Base-by-base conservation (phyloP, 2,113 vertebrate genomes). In the Phylloscopus trochiloides region DNA sequence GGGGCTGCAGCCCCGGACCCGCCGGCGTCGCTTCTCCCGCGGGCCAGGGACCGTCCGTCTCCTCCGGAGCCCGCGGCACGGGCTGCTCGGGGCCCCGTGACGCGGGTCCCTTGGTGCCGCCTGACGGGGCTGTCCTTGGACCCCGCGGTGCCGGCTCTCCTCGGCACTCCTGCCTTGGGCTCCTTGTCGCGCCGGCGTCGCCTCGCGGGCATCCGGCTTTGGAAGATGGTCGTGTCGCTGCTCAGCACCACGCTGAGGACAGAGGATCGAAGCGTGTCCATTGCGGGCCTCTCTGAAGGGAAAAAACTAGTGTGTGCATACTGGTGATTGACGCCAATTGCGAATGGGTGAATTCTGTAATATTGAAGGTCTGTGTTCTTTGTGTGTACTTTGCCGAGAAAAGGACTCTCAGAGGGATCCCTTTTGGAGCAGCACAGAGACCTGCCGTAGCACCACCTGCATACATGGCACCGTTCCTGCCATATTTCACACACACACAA, bases 121-220 rank as follows among this genome's bases (percentile, higher is more conserved):
- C 2, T 4, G n/a, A 1, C 18, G 6, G 10, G 32, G 52, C 43
- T 42, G 24, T 11, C 12, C 17, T 1, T 3, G 43, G 15, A 43
- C 31, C n/a, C 50, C 38, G 1, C 6, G 1, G 1, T 28, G 8
- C n/a, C 4, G 4, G 21, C 2, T 48, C n/a, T 5, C 24, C 20
- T 3, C 0, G 19, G 29, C 3, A 13, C 19, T 9, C 42, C 7
- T 0, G 7, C 0, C 16, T 7, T 6, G 55, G n/a, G 36, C 28
- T 15, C 36, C 21, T 7, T 1, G 19, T 1, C 21, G 34, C 11
- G 9, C 31, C 10, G 4, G 29, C 1, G 5, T 12, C 1, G 5
- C n/a, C 24, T 7, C 1, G 2, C 5, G 14, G 52, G 45, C 6
- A 0, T 19, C 29, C 29, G 57, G 25, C 32, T 54, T 20, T 13